Percentiles rank a stretch among this genome's conserved stretches.
phyloP scores from a whole-genome alignment of 2,113 vertebrate species.

The Syngnathus typhle region DNA sequence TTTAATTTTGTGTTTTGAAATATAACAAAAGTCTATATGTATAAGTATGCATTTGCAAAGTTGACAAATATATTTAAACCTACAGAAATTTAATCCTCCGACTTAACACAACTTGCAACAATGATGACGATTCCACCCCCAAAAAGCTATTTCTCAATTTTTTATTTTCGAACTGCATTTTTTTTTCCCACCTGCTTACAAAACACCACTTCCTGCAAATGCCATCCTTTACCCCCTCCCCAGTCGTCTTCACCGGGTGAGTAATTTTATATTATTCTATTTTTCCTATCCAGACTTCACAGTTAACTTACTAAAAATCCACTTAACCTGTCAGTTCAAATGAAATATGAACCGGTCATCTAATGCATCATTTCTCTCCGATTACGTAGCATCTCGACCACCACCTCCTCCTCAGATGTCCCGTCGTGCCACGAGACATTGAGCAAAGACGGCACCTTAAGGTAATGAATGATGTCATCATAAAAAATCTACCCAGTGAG shows the following conservation, averaged over 20 bases:
- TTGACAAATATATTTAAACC: no score
- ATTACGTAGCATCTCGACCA: not conserved
- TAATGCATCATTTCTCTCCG: not conserved
- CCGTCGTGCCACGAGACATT: not conserved
- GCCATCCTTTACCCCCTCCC: not conserved
- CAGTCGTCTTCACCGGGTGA: not conserved
- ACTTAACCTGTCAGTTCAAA: constrained; percentile 24
- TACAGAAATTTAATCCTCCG: no score
- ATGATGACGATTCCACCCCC: no score
- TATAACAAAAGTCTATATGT: no score
- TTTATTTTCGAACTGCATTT: no score
- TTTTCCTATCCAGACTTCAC: not conserved
- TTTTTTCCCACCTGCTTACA: no score
- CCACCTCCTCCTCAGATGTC: not conserved
- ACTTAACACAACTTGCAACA: no score
- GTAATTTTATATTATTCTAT: not conserved
- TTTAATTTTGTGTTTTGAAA: no score
- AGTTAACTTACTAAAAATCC: constrained; percentile 1
- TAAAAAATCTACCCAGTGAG: no score
- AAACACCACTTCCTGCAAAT: not conserved
- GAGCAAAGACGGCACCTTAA: not conserved
- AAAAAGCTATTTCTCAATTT: not conserved
- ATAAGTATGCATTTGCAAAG: no score
- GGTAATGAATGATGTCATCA: not conserved
- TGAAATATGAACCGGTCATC: not conserved